phyloP scores from a whole-genome alignment of 2,888 invertebrate genomes.

The Cataglyphis albicans region DNA sequence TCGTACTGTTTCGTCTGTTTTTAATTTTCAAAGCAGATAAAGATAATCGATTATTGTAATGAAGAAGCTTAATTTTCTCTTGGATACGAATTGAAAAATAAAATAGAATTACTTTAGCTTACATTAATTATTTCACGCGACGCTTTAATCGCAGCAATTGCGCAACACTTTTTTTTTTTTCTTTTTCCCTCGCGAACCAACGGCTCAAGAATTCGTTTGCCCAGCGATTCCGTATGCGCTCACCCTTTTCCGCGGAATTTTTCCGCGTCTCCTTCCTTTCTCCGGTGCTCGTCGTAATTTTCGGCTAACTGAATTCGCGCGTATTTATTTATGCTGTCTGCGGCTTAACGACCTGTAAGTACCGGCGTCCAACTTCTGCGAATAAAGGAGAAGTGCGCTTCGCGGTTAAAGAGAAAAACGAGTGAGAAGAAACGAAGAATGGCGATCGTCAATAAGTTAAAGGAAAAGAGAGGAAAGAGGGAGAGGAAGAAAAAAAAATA shows the following conservation, averaged over 20 bases:
- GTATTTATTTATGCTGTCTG: slow-evolving; percentile 66
- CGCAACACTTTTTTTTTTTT: background rate
- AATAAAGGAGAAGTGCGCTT: slow-evolving; percentile 18
- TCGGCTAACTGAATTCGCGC: slow-evolving; percentile 67
- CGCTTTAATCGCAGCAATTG: background rate
- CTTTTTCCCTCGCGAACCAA: background rate
- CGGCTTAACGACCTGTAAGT: slow-evolving; percentile 63
- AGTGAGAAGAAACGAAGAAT: slow-evolving; percentile 22
- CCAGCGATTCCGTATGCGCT: slow-evolving; percentile 20
- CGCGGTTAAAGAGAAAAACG: background rate
- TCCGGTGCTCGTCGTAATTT: slow-evolving; percentile 53
- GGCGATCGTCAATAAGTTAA: slow-evolving; percentile 10
- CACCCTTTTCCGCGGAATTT: slow-evolving; percentile 39
- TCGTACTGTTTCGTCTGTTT: no score
- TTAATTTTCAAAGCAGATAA: no score
- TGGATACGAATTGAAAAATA: background rate
- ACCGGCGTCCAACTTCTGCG: slow-evolving; percentile 57
- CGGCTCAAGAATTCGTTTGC: slow-evolving; percentile 22
- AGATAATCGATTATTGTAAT: no score
- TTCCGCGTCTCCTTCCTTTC: slow-evolving; percentile 24
- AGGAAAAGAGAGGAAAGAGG: background rate
- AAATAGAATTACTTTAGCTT: background rate
- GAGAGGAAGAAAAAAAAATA: background rate
- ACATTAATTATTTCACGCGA: slow-evolving; percentile 29
- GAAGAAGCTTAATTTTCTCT: background rate